phyloP scores from a whole-genome alignment of 2,113 vertebrate genomes.

The Tapirus terrestris region DNA sequence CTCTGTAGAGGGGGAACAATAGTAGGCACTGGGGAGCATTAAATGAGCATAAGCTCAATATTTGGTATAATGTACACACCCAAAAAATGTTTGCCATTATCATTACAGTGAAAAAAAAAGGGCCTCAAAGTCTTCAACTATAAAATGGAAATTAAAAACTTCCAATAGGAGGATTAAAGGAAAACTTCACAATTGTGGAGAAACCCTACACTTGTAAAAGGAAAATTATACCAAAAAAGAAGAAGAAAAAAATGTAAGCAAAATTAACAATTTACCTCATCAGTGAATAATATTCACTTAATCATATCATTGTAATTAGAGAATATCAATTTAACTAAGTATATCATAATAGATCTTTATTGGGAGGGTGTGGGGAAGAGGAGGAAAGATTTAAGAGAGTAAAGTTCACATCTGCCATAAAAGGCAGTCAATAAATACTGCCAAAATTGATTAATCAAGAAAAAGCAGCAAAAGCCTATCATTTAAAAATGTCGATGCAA shows the following conservation, averaged over 20 bases:
- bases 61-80: too few species aligned
- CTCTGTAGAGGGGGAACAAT: background rate
- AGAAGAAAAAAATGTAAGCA: background rate
- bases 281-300: background rate
- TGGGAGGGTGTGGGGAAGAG: background rate
- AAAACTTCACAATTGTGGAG: background rate
- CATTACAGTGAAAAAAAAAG: background rate
- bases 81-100: background rate
- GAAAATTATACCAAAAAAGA: background rate
- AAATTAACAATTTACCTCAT: background rate
- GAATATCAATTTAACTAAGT: background rate
- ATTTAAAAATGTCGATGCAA: constrained; percentile 11
- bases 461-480: background rate
- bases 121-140: background rate
- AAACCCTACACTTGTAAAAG: background rate
- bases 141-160: background rate
- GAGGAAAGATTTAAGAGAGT: background rate
- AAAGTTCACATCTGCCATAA: background rate
- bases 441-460: background rate
- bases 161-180: background rate
- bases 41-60: background rate
- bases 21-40: background rate
- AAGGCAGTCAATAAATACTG: background rate
- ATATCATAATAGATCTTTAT: background rate
- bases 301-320: background rate